phyloP scores from a whole-genome alignment of 1,140 invertebrate genomes.

The Gryon sp. region DNA sequence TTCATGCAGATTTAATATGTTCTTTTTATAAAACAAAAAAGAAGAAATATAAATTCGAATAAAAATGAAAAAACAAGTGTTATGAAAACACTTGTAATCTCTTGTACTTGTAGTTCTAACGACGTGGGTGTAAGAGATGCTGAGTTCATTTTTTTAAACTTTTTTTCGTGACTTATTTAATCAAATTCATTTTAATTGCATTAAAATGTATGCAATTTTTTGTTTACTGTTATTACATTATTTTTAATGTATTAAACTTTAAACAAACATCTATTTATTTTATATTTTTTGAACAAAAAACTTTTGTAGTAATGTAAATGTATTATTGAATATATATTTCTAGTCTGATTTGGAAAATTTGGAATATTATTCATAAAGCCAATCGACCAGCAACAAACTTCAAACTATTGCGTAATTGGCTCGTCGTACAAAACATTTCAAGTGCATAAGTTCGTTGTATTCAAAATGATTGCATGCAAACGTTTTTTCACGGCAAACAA shows the following conservation, averaged over 20 bases:
- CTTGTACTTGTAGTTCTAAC: not conserved
- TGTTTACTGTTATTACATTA: too few species aligned
- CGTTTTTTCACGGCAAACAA: constrained; percentile 25
- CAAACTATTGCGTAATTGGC: constrained; percentile 23
- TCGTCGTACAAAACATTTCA: constrained; percentile 21
- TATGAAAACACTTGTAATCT: constrained; percentile 2
- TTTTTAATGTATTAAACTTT: too few species aligned
- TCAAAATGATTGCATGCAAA: constrained; percentile 13
- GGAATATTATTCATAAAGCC: too few species aligned
- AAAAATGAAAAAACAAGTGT: constrained; percentile 1
- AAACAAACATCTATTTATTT: too few species aligned
- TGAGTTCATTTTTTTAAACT: not conserved
- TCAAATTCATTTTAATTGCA: not conserved
- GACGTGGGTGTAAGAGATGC: not conserved
- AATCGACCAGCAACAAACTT: constrained; percentile 1
- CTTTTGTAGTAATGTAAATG: not conserved
- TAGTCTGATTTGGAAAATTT: not conserved
- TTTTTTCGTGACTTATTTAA: not conserved
- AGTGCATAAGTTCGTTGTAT: constrained; percentile 37
- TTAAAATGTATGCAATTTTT: too few species aligned
- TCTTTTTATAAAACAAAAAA: not conserved
- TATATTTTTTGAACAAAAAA: not conserved
- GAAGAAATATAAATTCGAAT: not conserved
- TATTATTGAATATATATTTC: not conserved
- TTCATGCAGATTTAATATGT: not conserved